These are phyloP conservation scores for Argopecten irradians DNA, from an alignment of 1,140 invertebrate species.

Conservation along the genomic window DNA sequence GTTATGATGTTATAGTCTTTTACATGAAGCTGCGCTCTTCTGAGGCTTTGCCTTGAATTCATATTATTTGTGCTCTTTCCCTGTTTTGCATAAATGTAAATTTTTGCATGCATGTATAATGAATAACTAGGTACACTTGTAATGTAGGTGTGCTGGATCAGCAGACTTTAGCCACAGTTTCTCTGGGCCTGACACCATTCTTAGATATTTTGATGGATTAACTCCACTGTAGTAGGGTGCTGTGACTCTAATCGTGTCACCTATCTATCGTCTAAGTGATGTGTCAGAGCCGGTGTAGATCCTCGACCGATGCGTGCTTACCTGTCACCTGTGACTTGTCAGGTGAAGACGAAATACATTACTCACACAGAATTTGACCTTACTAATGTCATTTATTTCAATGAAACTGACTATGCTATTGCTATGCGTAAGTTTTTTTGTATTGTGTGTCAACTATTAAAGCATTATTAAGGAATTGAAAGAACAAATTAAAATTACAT, in stretches of 20 bases:
- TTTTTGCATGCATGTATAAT: neutral
- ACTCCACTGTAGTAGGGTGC: too few species aligned
- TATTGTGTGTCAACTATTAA: neutral
- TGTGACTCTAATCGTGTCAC: too few species aligned
- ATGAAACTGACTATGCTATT: neutral
- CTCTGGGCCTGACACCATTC: too few species aligned
- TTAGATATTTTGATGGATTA: too few species aligned
- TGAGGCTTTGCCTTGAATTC: too few species aligned
- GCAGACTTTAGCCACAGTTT: too few species aligned
- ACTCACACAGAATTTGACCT: neutral
- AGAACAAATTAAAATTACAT: neutral
- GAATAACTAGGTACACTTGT: too few species aligned
- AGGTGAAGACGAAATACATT: neutral
- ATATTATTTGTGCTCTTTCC: neutral
- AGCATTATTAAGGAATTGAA: neutral
- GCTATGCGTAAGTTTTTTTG: neutral
- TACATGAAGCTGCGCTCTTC: too few species aligned
- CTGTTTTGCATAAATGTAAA: slow-evolving; percentile 9
- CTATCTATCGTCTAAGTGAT: too few species aligned
- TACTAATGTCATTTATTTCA: neutral
- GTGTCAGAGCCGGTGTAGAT: too few species aligned
- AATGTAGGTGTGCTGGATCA: too few species aligned
- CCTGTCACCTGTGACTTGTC: neutral
- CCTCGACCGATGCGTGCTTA: neutral
- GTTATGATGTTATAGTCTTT: too few species aligned